phyloP scores from a whole-genome alignment of 2,797 vertebrate genomes.

The Halcyon chelicuti region DNA sequence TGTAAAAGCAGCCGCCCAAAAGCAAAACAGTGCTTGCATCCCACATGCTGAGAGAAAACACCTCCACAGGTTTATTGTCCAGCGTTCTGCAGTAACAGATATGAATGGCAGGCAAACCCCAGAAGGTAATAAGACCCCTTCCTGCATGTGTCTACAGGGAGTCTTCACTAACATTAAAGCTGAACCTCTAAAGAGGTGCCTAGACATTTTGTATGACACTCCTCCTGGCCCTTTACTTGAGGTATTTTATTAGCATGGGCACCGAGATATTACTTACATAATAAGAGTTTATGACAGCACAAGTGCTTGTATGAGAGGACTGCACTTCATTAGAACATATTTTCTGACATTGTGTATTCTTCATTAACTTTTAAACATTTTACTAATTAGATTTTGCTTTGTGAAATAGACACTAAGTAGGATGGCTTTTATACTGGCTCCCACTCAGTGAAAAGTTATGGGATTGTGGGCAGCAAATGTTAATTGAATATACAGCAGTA shows the following conservation, averaged over 20 bases:
- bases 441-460: constrained; percentile 55
- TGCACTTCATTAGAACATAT: constrained; percentile 24
- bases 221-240: not conserved
- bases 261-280: not conserved
- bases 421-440: constrained; percentile 51
- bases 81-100: not conserved
- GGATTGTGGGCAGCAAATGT: constrained; percentile 51
- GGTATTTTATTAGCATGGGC: not conserved
- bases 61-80: not conserved
- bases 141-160: not conserved
- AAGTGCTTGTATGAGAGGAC: constrained; percentile 1
- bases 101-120: not conserved
- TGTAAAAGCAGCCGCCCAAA: not conserved
- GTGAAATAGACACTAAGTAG: constrained; percentile 56
- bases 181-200: constrained; percentile 15
- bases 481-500: constrained; percentile 46
- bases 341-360: constrained; percentile 35
- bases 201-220: not conserved
- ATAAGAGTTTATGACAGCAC: constrained; percentile 35
- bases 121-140: not conserved
- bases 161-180: not conserved
- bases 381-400: constrained; percentile 67
- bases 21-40: not conserved
- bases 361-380: constrained; percentile 68
- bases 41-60: not conserved